These are phyloP conservation scores for Bombyx huttoni DNA, from an alignment of 2,888 invertebrate genomes.

Conservation along the genomic window DNA sequence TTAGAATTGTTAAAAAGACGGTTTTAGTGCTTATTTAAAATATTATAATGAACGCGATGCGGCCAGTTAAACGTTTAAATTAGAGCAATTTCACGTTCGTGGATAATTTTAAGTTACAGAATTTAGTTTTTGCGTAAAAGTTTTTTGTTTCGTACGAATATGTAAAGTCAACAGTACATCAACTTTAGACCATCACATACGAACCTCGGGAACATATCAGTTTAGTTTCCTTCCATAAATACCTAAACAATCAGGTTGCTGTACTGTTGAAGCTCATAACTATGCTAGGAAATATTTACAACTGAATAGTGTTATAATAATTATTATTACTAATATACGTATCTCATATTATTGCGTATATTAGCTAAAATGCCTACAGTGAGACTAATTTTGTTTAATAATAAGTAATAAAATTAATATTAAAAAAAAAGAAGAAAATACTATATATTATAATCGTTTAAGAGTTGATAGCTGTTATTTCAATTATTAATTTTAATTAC, in stretches of 20 bases:
- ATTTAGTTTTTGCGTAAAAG: not conserved
- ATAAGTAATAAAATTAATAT: constrained; percentile 5
- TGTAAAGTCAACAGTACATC: too few relatives aligned
- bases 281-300: constrained; percentile 42
- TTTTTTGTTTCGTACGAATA: not conserved
- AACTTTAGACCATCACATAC: not conserved
- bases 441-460: not conserved
- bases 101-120: not conserved
- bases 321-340: constrained; percentile 36
- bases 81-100: not conserved
- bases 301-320: constrained; percentile 44
- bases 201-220: not conserved
- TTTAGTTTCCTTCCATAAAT: not conserved
- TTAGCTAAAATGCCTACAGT: constrained; percentile 32
- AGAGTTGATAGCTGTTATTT: constrained; percentile 6
- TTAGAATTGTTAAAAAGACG: too few relatives aligned
- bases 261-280: constrained; percentile 22
- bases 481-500: not conserved
- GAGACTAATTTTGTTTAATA: constrained; percentile 37
- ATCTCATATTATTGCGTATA: constrained; percentile 62
- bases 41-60: too few relatives aligned
- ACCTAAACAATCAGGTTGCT: constrained; percentile 13
- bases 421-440: not conserved
- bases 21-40: too few relatives aligned
- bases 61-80: too few relatives aligned